Base-by-base conservation (phyloP, 1,140 invertebrate species). In the Anthonomus grandis region DNA sequence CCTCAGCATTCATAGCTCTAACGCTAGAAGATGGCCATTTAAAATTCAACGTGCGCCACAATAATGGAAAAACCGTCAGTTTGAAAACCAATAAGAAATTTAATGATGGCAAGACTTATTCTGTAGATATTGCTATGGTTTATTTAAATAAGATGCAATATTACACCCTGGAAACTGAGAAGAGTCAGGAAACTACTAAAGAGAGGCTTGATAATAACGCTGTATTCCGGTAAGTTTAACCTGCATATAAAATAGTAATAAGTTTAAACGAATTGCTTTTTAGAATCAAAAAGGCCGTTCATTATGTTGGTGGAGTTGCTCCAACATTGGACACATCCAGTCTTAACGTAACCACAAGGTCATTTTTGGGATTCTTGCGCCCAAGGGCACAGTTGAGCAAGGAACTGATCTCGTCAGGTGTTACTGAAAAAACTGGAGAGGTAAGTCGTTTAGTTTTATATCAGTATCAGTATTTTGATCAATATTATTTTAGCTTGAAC, bases 41-140 rank as follows among this genome's bases (percentile, higher is more conserved):
- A 12, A 79, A 89, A 17, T 86, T 93, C 64, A 76, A 83, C 49
- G 84, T 93, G 19, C 79, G 84, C 39, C 90, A 91, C 71, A 63
- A 61, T 13, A 63, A 69, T 21, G 42, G 23, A n/a, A 27, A 49
- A 45, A 51, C 36, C 13, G 74, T 88, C 49, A 79, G 84, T 62
- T 83, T 91, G 58, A 79, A 79, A 15, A 88, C 86, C 0, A 79
- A 79, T 0, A 81, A 84, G 12, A 83, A 83, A 54, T 89, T 91
- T 69, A 95, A 95, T 67, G 87, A 81, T 51, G 93, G 92, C 4
- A 81, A 86, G 56, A 88, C 88, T 81, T 84, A 87, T 0, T 83
- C 83, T 60, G 80, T 95, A 3, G 83, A 87, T 64, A 87, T 90
- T 3, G 45, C 19, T 27, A 54, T 58, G 56, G 31, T 17, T n/a